Percentiles rank a stretch among this genome's conserved stretches.
Evolutionary conservation across 2,113 vertebrate species (phyloP).

Genomic region (Vulpes lagopus): DNA sequence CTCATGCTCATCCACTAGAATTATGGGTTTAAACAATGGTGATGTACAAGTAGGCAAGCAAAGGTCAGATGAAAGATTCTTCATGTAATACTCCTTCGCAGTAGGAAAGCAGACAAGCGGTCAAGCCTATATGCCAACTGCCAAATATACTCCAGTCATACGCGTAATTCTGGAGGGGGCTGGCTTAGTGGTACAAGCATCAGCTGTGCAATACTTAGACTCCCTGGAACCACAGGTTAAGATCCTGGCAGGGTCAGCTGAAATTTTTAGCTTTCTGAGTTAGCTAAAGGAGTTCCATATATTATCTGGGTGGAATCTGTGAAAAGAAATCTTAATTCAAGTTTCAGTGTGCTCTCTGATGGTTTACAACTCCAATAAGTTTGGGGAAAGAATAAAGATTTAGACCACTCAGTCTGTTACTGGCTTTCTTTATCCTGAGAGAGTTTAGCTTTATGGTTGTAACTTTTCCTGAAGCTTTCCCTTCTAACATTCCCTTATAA

Average conservation of each 20-base stretch:
- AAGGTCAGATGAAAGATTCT: conserved; percentile 65
- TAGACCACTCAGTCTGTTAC: background rate
- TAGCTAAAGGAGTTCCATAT: background rate
- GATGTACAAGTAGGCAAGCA: conserved; percentile 30
- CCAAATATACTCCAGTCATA: conserved; percentile 74
- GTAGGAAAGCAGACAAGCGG: conserved; percentile 61
- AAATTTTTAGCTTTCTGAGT: conserved; percentile 68
- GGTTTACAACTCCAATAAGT: background rate
- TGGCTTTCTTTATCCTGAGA: conserved; percentile 15
- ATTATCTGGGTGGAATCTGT: conserved; percentile 16
- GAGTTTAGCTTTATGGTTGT: background rate
- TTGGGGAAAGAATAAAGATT: conserved; percentile 29
- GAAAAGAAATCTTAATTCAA: conserved; percentile 56
- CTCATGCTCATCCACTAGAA: conserved; percentile 25
- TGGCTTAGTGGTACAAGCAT: conserved; percentile 70
- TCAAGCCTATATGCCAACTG: conserved; percentile 71
- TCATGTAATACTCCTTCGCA: background rate
- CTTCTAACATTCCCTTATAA: background rate
- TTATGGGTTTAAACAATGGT: conserved; percentile 38
- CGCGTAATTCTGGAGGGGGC: conserved; percentile 63
- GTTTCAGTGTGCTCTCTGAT: background rate
- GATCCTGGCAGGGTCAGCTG: conserved; percentile 57
- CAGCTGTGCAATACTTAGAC: conserved; percentile 78
- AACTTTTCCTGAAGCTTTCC: conserved; percentile 2
- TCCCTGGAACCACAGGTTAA: conserved; percentile 79